A percentile compares a stretch with the other conserved stretches of the same genome.
phyloP scores from a whole-genome alignment of 1,140 invertebrate genomes.

The Lysiphlebus fabarum region DNA sequence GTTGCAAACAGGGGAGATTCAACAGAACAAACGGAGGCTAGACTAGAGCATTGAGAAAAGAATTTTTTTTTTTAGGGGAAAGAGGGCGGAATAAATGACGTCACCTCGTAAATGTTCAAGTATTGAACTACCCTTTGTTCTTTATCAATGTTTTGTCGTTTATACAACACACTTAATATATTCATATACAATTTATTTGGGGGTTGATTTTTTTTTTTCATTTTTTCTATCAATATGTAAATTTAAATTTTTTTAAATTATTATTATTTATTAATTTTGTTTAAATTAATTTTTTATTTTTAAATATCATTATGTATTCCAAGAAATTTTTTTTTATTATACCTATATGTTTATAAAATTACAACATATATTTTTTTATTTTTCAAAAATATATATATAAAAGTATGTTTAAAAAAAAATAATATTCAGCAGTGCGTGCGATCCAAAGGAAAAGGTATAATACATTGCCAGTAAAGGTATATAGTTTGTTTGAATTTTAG shows the following conservation, averaged over 20 bases:
- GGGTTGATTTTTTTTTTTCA: not conserved
- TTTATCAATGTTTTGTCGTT: slow-evolving; percentile 3
- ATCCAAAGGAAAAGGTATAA: not conserved
- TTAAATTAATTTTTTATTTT: too few relatives aligned
- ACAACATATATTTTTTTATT: too few relatives aligned
- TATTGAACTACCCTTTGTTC: slow-evolving; percentile 6
- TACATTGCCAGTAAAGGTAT: not conserved
- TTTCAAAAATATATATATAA: too few relatives aligned
- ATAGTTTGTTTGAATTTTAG: slow-evolving; percentile 7
- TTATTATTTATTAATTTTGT: too few relatives aligned
- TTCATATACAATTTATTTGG: not conserved
- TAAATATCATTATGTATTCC: too few relatives aligned
- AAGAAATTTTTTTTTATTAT: too few relatives aligned
- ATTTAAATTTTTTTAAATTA: too few relatives aligned
- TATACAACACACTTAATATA: not conserved
- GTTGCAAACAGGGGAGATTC: not conserved
- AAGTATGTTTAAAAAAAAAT: too few relatives aligned
- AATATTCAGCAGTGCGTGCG: too few relatives aligned
- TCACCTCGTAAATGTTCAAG: slow-evolving; percentile 34
- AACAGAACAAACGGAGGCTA: slow-evolving; percentile 26
- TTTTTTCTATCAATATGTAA: not conserved
- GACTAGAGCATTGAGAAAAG: slow-evolving; percentile 31
- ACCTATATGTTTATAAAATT: too few relatives aligned
- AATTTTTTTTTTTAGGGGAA: slow-evolving; percentile 34
- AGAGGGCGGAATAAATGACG: slow-evolving; percentile 41